A percentile compares a stretch with the other conserved stretches of the same genome.
Evolutionary conservation across 35 echinoderm and acorn worm species (phyloP).

Genomic region (Heliocidaris erythrogramma): DNA sequence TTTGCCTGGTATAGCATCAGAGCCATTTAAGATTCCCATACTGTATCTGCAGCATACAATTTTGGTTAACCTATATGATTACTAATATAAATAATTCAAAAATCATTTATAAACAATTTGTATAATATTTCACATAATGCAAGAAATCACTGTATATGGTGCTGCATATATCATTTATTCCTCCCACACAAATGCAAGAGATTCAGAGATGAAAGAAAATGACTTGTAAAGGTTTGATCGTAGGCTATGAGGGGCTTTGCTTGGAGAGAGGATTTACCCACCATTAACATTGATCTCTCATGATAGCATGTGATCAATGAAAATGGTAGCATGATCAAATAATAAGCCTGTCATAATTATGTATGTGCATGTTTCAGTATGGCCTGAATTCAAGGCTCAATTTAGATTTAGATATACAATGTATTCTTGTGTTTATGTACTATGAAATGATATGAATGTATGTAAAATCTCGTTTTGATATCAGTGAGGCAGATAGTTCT

Average conservation of each 20-base stretch:
- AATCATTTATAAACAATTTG: too few relatives aligned
- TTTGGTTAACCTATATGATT: background rate
- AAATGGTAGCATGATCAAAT: background rate
- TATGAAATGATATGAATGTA: too few relatives aligned
- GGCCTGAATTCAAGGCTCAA: background rate
- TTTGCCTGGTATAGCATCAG: background rate
- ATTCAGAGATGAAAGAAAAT: background rate
- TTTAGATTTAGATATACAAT: too few relatives aligned
- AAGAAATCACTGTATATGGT: too few relatives aligned
- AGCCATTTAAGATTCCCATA: background rate
- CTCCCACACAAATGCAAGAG: background rate
- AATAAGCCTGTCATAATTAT: background rate
- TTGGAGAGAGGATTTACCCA: background rate
- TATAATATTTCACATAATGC: too few relatives aligned
- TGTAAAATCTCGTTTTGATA: too few relatives aligned
- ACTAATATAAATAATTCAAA: too few relatives aligned
- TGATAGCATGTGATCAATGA: conserved; percentile 1
- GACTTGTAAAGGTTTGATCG: background rate
- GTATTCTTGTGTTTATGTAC: too few relatives aligned
- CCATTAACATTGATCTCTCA: background rate
- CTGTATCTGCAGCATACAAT: background rate
- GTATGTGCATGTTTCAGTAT: background rate
- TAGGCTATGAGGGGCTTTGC: background rate
- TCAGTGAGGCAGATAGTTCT: too few relatives aligned
- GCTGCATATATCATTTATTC: background rate